Conservation (phyloP, 2,797 vertebrate species). For the Pelochelys cantorii region DNA sequence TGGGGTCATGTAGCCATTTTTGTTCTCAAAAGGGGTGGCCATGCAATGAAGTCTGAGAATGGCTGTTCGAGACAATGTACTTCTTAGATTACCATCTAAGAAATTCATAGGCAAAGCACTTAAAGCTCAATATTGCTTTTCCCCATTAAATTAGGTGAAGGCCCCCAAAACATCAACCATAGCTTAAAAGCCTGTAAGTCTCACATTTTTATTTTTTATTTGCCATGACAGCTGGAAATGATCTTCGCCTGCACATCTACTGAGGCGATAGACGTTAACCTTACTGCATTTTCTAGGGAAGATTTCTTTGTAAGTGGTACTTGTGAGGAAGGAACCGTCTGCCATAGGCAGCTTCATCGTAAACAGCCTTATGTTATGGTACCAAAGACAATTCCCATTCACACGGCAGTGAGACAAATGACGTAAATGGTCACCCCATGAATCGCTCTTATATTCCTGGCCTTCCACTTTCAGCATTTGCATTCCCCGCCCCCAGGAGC, state of each 20-base stretch:
- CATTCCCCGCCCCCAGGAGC: not conserved
- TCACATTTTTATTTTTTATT: not conserved
- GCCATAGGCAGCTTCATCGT: conserved; percentile 55
- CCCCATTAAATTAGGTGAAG: not conserved
- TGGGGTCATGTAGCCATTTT: too few species aligned
- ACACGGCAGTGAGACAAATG: not conserved
- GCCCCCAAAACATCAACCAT: not conserved
- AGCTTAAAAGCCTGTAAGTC: not conserved
- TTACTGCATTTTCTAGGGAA: too few species aligned
- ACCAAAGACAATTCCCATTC: conserved; percentile 57
- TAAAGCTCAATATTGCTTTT: not conserved
- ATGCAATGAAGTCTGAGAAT: too few species aligned
- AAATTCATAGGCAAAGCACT: not conserved
- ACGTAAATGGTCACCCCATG: conserved; percentile 3
- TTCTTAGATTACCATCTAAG: not conserved
- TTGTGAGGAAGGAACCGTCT: not conserved
- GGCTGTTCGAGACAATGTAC: not conserved
- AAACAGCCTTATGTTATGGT: conserved; percentile 60
- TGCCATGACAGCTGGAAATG: not conserved
- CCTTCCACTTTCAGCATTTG: not conserved
- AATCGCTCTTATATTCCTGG: conserved; percentile 35
- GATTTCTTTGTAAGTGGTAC: too few species aligned
- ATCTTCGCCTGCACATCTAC: too few species aligned
- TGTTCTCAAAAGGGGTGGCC: too few species aligned
- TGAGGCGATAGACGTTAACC: too few species aligned